Percentiles rank a stretch among this genome's conserved stretches.
Conservation (phyloP, 2,888 invertebrate genomes). For the Mallateleia sp. region DNA sequence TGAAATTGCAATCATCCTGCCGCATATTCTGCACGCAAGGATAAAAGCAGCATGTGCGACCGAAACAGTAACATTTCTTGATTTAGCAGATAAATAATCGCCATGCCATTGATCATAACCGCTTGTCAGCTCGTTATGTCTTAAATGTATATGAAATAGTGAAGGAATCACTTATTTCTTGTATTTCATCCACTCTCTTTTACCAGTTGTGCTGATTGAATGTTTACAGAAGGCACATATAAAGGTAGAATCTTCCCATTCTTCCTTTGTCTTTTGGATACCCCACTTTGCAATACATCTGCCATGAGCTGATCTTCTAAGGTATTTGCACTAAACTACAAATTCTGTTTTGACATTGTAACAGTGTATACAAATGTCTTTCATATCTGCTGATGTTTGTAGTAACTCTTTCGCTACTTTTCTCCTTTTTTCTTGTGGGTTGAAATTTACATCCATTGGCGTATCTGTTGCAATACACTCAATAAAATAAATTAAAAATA, state of each 20-base stretch:
- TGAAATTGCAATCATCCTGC: no score
- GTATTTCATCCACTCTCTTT: constrained; percentile 38
- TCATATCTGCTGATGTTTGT: constrained; percentile 11
- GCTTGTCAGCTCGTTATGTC: no score
- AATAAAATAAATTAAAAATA: constrained; percentile 16
- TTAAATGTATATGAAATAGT: no score
- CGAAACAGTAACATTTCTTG: no score
- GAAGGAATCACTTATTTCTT: no score
- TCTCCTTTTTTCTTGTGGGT: not conserved
- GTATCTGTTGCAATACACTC: constrained; percentile 10
- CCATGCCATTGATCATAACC: no score
- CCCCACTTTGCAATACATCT: constrained; percentile 1
- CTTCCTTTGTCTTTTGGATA: constrained; percentile 13
- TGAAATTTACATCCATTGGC: not conserved
- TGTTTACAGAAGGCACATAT: not conserved
- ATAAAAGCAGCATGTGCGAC: no score
- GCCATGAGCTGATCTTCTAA: constrained; percentile 16
- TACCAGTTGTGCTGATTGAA: no score
- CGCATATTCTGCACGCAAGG: no score
- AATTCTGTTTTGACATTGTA: not conserved
- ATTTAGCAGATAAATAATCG: no score
- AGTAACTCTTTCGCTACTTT: constrained; percentile 5
- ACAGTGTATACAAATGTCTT: constrained; percentile 20
- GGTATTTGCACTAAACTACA: constrained; percentile 27
- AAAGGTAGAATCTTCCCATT: constrained; percentile 7